Evolutionary conservation across 2,888 invertebrate species (phyloP).

Genomic region (Pachliopta kotzebuea): DNA sequence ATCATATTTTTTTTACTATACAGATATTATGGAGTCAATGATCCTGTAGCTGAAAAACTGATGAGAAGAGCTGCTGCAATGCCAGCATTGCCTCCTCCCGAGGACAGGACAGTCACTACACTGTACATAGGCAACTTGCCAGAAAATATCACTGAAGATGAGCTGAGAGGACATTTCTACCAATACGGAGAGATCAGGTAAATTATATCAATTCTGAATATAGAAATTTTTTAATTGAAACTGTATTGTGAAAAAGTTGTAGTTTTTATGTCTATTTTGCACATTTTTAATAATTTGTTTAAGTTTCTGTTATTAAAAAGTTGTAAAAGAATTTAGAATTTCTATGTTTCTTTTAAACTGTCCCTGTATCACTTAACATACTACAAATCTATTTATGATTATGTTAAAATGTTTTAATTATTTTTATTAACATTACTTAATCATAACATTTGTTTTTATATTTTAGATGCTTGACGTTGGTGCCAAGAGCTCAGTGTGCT

Average conservation of each 20-base stretch:
- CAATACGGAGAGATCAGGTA: constrained; percentile 98
- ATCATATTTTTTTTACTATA: not conserved
- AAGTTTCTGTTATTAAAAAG: no score
- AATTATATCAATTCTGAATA: not conserved
- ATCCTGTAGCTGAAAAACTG: constrained; percentile 97
- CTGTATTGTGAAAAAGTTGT: no score
- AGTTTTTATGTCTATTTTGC: no score
- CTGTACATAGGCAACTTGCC: constrained; percentile 98
- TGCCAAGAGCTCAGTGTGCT: constrained; percentile 96
- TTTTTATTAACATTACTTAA: no score
- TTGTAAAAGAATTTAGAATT: no score
- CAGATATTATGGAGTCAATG: constrained; percentile 95
- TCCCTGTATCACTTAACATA: no score
- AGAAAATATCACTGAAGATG: constrained; percentile 92
- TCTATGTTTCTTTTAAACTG: no score
- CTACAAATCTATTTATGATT: no score
- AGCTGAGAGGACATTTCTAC: constrained; percentile 97
- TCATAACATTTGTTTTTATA: not conserved
- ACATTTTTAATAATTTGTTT: no score
- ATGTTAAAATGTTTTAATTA: no score
- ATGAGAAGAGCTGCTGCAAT: constrained; percentile 94
- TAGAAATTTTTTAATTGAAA: not conserved
- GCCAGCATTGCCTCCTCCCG: constrained; percentile 97
- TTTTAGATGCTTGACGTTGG: constrained; percentile 88
- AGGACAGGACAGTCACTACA: constrained; percentile 97